phyloP scores from a whole-genome alignment of 2,888 invertebrate species.

The Lepidochrysops patricia region DNA sequence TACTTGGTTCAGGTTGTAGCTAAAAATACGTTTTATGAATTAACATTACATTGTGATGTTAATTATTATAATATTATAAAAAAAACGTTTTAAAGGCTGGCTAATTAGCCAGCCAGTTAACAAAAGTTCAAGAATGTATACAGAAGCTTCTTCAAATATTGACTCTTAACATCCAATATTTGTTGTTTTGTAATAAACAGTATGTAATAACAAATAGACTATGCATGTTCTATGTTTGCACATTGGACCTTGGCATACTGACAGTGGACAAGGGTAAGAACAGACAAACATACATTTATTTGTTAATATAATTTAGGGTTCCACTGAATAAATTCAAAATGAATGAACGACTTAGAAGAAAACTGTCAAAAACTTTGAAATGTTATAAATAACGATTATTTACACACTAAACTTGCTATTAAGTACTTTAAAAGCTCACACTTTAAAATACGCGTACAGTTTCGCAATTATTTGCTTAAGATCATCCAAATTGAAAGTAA shows the following conservation, averaged over 20 bases:
- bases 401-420: too few species aligned
- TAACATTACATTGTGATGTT: too few species aligned
- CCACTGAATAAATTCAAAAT: too few species aligned
- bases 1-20: too few species aligned
- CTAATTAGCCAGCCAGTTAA: neutral
- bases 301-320: neutral
- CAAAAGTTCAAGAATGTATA: neutral
- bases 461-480: neutral
- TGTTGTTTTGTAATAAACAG: neutral
- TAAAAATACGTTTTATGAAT: too few species aligned
- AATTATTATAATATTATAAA: too few species aligned
- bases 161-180: neutral
- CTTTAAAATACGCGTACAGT: too few species aligned
- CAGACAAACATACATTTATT: neutral
- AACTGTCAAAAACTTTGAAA: too few species aligned
- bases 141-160: constrained; percentile 1
- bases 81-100: too few species aligned
- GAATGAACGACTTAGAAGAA: too few species aligned
- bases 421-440: too few species aligned
- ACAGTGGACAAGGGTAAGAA: neutral
- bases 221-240: neutral
- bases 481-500: neutral
- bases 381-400: too few species aligned
- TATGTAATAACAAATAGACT: neutral
- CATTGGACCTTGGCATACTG: neutral